phyloP scores from a whole-genome alignment of 2,113 vertebrate species.

The Tetraodon nigroviridis region DNA sequence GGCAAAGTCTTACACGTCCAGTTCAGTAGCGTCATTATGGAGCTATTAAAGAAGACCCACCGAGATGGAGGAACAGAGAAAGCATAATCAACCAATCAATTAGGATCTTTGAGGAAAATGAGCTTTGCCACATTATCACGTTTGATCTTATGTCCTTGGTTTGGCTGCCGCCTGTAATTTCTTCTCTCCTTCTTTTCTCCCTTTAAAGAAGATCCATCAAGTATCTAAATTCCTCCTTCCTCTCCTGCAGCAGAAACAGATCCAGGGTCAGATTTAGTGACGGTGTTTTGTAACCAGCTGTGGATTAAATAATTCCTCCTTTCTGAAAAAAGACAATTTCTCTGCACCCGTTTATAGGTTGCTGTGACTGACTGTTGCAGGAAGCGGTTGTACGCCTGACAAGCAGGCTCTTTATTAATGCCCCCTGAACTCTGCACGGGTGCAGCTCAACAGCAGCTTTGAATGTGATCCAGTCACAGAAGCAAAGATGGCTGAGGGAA shows the following conservation, averaged over 20 bases:
- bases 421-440: no score
- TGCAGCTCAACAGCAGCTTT: constrained; percentile 62
- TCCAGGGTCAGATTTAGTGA: constrained; percentile 1
- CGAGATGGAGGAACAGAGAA: constrained; percentile 64
- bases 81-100: constrained; percentile 78
- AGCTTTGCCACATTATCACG: constrained; percentile 65
- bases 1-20: constrained; percentile 70
- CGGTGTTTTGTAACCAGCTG: neutral
- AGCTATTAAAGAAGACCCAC: constrained; percentile 76
- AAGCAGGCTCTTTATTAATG: neutral
- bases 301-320: neutral
- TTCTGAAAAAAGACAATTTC: neutral
- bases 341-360: neutral
- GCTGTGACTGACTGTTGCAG: no score
- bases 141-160: constrained; percentile 73
- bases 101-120: constrained; percentile 71
- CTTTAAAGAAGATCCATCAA: constrained; percentile 30
- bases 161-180: constrained; percentile 40
- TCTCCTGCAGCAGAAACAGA: constrained; percentile 6
- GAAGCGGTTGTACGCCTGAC: neutral
- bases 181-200: constrained; percentile 8
- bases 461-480: constrained; percentile 53
- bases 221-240: constrained; percentile 29
- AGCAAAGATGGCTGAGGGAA: neutral
- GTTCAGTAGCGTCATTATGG: constrained; percentile 68